Percentiles rank a stretch among this genome's conserved stretches.
Evolutionary conservation across 2,888 invertebrate species (phyloP).

Genomic region (Pollenia labialis): DNA sequence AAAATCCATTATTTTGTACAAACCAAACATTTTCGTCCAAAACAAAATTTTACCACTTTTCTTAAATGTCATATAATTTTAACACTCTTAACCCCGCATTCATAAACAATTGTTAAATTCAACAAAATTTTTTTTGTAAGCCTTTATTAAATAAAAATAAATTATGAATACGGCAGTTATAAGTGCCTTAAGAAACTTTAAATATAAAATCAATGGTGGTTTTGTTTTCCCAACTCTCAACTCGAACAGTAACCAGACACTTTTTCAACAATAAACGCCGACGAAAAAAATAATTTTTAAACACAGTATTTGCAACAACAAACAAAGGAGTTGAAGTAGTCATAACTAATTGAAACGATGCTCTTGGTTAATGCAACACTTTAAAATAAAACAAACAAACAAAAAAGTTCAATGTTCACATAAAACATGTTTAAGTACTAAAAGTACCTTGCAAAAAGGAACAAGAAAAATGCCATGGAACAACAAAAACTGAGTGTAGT

Average conservation of each 20-base stretch:
- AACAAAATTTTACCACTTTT: background rate
- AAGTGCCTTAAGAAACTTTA: background rate
- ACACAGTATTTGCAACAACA: slow-evolving; percentile 8
- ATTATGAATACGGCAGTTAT: too few species aligned
- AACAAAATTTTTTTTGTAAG: too few species aligned
- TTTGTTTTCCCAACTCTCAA: background rate
- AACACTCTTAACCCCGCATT: background rate
- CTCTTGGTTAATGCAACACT: slow-evolving; percentile 57
- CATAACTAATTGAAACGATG: slow-evolving; percentile 48
- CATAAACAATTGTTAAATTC: too few species aligned
- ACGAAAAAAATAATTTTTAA: background rate
- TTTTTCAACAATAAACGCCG: background rate
- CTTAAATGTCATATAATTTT: slow-evolving; percentile 10
- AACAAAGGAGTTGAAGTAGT: slow-evolving; percentile 5
- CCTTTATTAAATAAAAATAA: too few species aligned
- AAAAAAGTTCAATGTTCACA: slow-evolving; percentile 65
- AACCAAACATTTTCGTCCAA: background rate
- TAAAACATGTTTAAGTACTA: slow-evolving; percentile 66
- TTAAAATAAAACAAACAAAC: slow-evolving; percentile 31
- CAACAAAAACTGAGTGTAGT: background rate
- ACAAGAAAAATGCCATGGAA: background rate
- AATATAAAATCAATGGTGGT: slow-evolving; percentile 40
- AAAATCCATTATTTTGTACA: background rate
- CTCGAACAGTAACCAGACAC: slow-evolving; percentile 14
- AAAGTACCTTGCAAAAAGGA: slow-evolving; percentile 39